Percentiles rank a stretch among this genome's conserved stretches.
Conservation (phyloP, 92 coral and sea anemone species). For the Umimayanthus kanabou region DNA sequence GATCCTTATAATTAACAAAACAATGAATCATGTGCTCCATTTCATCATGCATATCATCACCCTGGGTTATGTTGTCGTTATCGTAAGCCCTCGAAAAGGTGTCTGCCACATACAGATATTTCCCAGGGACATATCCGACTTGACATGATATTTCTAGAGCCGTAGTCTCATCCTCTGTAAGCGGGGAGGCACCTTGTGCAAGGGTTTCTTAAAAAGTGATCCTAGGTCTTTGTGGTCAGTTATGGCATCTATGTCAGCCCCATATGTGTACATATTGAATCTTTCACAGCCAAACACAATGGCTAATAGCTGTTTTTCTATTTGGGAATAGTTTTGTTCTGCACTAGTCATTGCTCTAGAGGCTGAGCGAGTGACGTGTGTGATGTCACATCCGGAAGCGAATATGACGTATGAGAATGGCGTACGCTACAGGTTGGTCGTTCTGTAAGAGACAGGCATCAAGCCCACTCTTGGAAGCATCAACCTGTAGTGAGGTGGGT, state of each 20-base stretch:
- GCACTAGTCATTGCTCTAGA: slow-evolving; percentile 9
- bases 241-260: too few relatives aligned
- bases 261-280: too few relatives aligned
- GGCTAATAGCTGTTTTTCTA: not conserved
- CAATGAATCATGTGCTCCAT: too few relatives aligned
- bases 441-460: slow-evolving; percentile 23
- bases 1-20: too few relatives aligned
- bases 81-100: slow-evolving; percentile 52
- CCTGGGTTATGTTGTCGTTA: slow-evolving; percentile 11
- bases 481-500: too few relatives aligned
- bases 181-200: too few relatives aligned
- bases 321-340: slow-evolving; percentile 17
- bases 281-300: too few relatives aligned
- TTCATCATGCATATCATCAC: not conserved
- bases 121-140: slow-evolving; percentile 55
- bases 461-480: too few relatives aligned
- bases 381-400: too few relatives aligned
- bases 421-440: slow-evolving; percentile 17
- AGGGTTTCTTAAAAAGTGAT: slow-evolving; percentile 42
- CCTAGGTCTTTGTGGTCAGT: slow-evolving; percentile 57
- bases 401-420: too few relatives aligned
- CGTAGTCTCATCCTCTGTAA: too few relatives aligned
- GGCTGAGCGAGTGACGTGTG: too few relatives aligned
- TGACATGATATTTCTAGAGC: slow-evolving; percentile 37
- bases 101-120: slow-evolving; percentile 51